These are phyloP conservation scores for Dolichotis patagonum DNA, from an alignment of 2,113 vertebrate genomes.

Conservation along the genomic window DNA sequence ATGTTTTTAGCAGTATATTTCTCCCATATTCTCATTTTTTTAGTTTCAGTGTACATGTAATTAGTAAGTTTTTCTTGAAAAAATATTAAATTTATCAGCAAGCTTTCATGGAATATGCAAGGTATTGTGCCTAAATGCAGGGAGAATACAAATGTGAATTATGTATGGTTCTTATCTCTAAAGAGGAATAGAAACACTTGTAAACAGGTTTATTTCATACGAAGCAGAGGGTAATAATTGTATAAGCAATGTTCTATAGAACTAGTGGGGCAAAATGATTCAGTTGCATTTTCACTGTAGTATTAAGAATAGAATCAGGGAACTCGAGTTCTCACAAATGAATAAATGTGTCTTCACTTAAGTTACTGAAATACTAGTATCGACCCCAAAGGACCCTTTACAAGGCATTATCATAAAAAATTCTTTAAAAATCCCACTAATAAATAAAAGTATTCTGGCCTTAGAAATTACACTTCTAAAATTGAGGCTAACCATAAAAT, in stretches of 20 bases:
- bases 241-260: neutral
- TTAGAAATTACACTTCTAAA: slow-evolving; percentile 22
- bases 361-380: slow-evolving; percentile 3
- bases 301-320: neutral
- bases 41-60: neutral
- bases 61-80: neutral
- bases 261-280: neutral
- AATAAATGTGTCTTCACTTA: neutral
- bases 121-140: neutral
- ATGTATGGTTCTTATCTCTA: neutral
- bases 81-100: neutral
- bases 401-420: neutral
- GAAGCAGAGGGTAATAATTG: slow-evolving; percentile 11
- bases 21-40: neutral
- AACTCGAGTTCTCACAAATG: neutral
- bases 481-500: neutral
- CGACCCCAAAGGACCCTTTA: neutral
- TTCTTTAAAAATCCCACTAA: slow-evolving; percentile 19
- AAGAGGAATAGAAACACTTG: neutral
- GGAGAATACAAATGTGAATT: slow-evolving; percentile 4
- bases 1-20: neutral
- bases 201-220: neutral
- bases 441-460: slow-evolving; percentile 5
- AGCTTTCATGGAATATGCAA: neutral
- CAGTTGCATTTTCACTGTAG: slow-evolving; percentile 19